Evolutionary conservation across 1,140 invertebrate species (phyloP).

Genomic region (Stenopsyche tienmushanensis): DNA sequence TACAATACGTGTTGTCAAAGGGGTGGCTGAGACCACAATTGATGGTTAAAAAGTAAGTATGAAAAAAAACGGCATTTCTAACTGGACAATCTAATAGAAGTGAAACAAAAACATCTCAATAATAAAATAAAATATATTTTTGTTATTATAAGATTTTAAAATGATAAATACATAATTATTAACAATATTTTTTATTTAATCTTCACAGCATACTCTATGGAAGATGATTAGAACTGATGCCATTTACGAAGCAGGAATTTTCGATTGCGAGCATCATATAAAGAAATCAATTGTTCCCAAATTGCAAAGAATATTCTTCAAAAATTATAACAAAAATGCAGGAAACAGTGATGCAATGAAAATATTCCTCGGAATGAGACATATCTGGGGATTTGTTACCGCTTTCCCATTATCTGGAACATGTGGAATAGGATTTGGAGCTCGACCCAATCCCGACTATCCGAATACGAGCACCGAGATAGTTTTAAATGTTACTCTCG

Average conservation of each 20-base stretch:
- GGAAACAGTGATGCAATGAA: constrained; percentile 10
- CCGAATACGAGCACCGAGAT: constrained; percentile 46
- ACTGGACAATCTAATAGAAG: too few species aligned
- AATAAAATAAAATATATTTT: neutral
- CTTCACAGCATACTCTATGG: neutral
- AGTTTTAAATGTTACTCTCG: too few species aligned
- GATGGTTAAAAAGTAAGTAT: too few species aligned
- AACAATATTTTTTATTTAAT: neutral
- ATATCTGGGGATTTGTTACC: constrained; percentile 18
- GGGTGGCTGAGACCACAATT: too few species aligned
- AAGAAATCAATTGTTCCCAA: constrained; percentile 12
- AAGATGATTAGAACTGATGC: neutral
- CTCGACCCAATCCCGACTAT: constrained; percentile 19
- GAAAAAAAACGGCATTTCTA: too few species aligned
- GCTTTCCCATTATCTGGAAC: constrained; percentile 17
- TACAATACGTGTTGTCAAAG: too few species aligned
- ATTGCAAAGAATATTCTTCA: constrained; percentile 7
- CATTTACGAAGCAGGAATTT: constrained; percentile 33
- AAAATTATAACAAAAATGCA: constrained; percentile 24
- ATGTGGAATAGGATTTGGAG: constrained; percentile 29
- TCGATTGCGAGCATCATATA: constrained; percentile 45
- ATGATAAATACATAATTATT: neutral
- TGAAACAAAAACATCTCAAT: too few species aligned
- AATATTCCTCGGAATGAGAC: constrained; percentile 11
- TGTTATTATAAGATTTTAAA: constrained; percentile 1